phyloP scores from a whole-genome alignment of 2,888 invertebrate genomes.

The Drosophila paramelanica region DNA sequence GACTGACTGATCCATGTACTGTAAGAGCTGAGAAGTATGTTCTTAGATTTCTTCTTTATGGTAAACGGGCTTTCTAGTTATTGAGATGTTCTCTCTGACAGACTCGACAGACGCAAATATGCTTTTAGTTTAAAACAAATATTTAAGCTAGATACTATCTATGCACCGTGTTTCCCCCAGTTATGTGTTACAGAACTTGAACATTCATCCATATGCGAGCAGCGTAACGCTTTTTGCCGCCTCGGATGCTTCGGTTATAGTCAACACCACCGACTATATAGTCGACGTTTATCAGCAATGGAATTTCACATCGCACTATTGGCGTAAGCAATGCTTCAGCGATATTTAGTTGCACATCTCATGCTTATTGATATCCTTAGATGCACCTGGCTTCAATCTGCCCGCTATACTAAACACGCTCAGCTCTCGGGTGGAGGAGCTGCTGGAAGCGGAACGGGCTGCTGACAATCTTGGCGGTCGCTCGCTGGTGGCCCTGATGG shows the following conservation, averaged over 20 bases:
- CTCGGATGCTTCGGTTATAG: conserved; percentile 87
- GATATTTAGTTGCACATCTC: not conserved
- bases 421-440: conserved; percentile 85
- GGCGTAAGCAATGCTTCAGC: conserved; percentile 67
- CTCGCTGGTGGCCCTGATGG: conserved; percentile 88
- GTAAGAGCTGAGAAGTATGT: too few species aligned
- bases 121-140: too few species aligned
- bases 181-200: conserved; percentile 87
- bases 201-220: conserved; percentile 89
- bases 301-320: conserved; percentile 86
- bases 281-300: conserved; percentile 88
- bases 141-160: not conserved
- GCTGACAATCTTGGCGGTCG: conserved; percentile 87
- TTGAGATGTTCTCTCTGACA: too few species aligned
- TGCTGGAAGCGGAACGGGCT: conserved; percentile 86
- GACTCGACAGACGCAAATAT: too few species aligned
- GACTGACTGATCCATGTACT: not conserved
- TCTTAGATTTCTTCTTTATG: too few species aligned
- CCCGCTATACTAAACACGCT: conserved; percentile 86
- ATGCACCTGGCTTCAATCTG: conserved; percentile 87
- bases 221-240: conserved; percentile 89
- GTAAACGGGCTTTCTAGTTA: too few species aligned
- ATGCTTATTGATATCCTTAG: conserved; percentile 83
- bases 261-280: conserved; percentile 88
- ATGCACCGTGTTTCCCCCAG: conserved; percentile 66